phyloP scores from a whole-genome alignment of 2,797 vertebrate species.

The Phaenicophaeus curvirostris region DNA sequence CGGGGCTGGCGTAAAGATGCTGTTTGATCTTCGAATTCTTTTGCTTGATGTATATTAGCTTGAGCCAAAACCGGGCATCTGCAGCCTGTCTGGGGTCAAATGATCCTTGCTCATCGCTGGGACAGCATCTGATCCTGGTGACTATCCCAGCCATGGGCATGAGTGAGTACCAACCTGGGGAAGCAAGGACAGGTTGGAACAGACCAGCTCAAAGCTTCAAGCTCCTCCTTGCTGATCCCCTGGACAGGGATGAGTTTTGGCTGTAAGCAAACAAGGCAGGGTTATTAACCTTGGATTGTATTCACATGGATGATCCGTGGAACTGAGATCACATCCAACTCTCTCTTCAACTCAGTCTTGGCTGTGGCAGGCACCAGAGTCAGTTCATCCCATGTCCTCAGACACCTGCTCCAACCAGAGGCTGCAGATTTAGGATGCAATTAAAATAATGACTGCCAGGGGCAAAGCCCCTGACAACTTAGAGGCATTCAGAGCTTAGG shows the following conservation, averaged over 20 bases:
- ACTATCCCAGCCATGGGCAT: not conserved
- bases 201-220: not conserved
- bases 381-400: not conserved
- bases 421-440: not conserved
- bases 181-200: not conserved
- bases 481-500: not conserved
- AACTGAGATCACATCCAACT: not conserved
- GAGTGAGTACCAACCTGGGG: not conserved
- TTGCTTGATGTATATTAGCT: not conserved
- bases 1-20: not conserved
- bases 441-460: slow-evolving; percentile 7
- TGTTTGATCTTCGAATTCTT: not conserved
- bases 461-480: not conserved
- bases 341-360: not conserved
- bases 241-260: not conserved
- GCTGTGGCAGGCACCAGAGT: not conserved
- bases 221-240: not conserved
- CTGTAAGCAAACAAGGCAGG: not conserved
- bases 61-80: not conserved
- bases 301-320: not conserved
- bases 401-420: not conserved
- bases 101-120: not conserved
- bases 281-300: not conserved
- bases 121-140: not conserved
- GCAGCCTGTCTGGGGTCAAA: not conserved